phyloP scores from a whole-genome alignment of 2,888 invertebrate species.

The Napeogenes sylphis region DNA sequence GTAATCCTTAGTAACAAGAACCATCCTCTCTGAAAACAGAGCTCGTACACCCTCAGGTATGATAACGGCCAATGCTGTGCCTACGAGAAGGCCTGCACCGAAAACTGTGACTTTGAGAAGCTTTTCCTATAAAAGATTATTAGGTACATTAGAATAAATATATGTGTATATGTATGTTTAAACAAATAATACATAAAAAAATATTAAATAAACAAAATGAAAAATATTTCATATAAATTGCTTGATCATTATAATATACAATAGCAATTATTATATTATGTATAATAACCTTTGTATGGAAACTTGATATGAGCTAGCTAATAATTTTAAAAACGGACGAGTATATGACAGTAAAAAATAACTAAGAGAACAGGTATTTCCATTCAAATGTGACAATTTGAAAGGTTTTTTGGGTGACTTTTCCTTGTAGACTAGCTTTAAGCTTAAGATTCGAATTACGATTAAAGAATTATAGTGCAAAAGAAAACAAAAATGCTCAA shows the following conservation, averaged over 20 bases:
- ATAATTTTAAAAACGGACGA: too few species aligned
- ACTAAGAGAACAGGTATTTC: too few species aligned
- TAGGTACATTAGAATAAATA: constrained; percentile 39
- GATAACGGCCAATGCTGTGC: constrained; percentile 97
- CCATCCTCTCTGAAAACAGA: constrained; percentile 73
- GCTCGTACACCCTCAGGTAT: constrained; percentile 99
- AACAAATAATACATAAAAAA: background rate
- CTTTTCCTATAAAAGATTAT: constrained; percentile 83
- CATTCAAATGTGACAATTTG: too few species aligned
- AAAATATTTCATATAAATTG: too few species aligned
- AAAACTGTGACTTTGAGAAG: constrained; percentile 95
- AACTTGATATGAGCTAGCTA: too few species aligned
- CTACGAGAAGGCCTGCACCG: constrained; percentile 97
- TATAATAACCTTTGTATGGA: too few species aligned
- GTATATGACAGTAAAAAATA: too few species aligned
- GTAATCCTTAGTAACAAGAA: constrained; percentile 56
- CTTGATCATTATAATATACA: too few species aligned
- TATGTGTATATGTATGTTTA: background rate
- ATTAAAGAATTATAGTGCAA: background rate
- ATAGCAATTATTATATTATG: too few species aligned
- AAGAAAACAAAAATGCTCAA: background rate
- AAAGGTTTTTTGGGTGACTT: too few species aligned
- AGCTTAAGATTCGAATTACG: too few species aligned
- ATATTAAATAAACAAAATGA: background rate
- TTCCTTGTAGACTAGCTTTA: too few species aligned